phyloP scores from a whole-genome alignment of 1,140 invertebrate species.

The Pseudachorutes palmiensis region DNA sequence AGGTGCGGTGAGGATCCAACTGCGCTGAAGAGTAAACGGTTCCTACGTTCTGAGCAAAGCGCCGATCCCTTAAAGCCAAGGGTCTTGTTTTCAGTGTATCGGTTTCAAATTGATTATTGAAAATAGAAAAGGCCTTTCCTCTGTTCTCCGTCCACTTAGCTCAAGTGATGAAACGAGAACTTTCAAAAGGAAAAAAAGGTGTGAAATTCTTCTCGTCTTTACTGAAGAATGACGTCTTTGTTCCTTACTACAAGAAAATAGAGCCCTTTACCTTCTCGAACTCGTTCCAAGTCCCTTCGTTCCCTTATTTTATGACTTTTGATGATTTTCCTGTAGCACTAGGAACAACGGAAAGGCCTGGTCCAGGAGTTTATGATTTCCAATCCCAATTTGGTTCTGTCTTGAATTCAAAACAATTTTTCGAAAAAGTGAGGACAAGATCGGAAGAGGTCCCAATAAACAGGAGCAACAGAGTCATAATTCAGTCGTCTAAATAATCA shows the following conservation, averaged over 20 bases:
- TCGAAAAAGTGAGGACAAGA: too few species aligned
- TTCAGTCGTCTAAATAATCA: background rate
- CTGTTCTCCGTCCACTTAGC: background rate
- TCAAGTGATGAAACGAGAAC: background rate
- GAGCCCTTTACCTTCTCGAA: background rate
- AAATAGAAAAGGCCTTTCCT: background rate
- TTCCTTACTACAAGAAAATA: background rate
- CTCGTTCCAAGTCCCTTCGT: background rate
- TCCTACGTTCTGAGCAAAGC: too few species aligned
- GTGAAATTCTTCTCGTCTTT: background rate
- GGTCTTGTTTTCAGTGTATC: background rate
- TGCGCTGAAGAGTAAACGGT: too few species aligned
- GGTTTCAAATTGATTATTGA: slow-evolving; percentile 2
- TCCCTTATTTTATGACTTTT: too few species aligned
- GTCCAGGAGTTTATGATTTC: too few species aligned
- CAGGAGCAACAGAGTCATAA: too few species aligned
- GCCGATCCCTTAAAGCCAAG: too few species aligned
- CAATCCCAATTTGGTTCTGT: too few species aligned
- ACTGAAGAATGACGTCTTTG: background rate
- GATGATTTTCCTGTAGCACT: too few species aligned
- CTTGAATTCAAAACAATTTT: too few species aligned
- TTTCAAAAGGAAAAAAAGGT: background rate
- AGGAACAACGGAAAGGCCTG: too few species aligned
- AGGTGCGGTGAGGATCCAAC: background rate
- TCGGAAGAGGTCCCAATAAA: too few species aligned